Conservation (phyloP, 2,113 vertebrate species). For the Corythaeola cristata region DNA sequence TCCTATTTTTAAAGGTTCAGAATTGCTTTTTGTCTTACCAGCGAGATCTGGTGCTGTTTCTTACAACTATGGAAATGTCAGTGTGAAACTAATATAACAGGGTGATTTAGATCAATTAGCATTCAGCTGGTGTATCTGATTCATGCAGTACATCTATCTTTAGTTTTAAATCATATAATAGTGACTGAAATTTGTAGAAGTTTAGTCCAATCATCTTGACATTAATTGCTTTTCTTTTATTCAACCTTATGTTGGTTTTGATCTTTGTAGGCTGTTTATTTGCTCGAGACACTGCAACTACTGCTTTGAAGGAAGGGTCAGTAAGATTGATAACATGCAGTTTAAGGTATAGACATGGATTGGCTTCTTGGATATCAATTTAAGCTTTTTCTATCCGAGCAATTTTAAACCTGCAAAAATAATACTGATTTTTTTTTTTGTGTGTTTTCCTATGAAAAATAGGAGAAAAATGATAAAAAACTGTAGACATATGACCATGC, state of each 20-base stretch:
- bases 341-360: background rate
- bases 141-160: conserved; percentile 54
- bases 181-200: conserved; percentile 24
- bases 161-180: conserved; percentile 18
- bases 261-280: background rate
- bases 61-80: background rate
- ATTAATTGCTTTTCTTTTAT: conserved; percentile 49
- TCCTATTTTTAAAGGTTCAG: background rate
- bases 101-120: conserved; percentile 45
- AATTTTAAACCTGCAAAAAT: background rate
- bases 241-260: background rate
- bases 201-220: conserved; percentile 50
- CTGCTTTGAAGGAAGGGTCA: background rate
- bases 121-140: conserved; percentile 37
- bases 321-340: background rate
- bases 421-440: background rate
- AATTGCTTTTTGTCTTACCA: background rate
- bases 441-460: background rate
- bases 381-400: background rate
- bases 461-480: background rate
- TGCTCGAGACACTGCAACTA: background rate
- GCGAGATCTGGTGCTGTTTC: background rate
- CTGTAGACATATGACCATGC: background rate
- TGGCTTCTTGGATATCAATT: background rate
- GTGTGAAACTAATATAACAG: background rate